Evolutionary conservation across 2,113 vertebrate genomes (phyloP).

Genomic region (Pagrus major): DNA sequence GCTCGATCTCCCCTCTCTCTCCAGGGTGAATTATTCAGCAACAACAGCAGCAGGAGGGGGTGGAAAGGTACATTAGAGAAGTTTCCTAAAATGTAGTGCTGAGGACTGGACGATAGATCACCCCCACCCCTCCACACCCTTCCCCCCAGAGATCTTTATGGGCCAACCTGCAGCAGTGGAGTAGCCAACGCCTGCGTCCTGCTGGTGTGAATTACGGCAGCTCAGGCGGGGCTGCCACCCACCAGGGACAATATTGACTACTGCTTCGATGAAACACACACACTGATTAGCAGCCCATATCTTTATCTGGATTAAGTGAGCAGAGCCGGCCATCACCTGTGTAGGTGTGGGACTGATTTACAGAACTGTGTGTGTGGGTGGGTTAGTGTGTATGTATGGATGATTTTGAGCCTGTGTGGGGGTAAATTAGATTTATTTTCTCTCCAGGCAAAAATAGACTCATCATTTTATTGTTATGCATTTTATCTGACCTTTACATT

Average conservation of each 20-base stretch:
- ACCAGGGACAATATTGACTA: slow-evolving; percentile 67
- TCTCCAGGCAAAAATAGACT: not conserved
- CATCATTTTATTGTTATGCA: slow-evolving; percentile 10
- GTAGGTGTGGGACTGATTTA: slow-evolving; percentile 66
- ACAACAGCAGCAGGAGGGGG: slow-evolving; percentile 17
- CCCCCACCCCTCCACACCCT: not conserved
- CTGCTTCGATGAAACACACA: slow-evolving; percentile 73
- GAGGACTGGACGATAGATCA: slow-evolving; percentile 55
- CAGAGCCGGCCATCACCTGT: slow-evolving; percentile 47
- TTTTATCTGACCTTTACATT: no score
- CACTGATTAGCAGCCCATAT: slow-evolving; percentile 63
- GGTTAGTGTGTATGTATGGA: slow-evolving; percentile 19
- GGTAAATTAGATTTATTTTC: not conserved
- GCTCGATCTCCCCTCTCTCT: slow-evolving; percentile 11
- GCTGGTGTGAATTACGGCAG: slow-evolving; percentile 61
- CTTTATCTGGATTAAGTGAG: slow-evolving; percentile 64
- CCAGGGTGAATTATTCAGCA: slow-evolving; percentile 69
- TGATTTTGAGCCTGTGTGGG: not conserved
- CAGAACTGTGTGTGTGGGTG: slow-evolving; percentile 16
- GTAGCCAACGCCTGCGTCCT: slow-evolving; percentile 30
- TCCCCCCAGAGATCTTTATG: slow-evolving; percentile 41
- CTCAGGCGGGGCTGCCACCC: slow-evolving; percentile 53
- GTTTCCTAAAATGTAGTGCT: slow-evolving; percentile 62
- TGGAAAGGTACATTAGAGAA: slow-evolving; percentile 56
- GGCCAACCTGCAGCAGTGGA: slow-evolving; percentile 37